These are phyloP conservation scores for Myioborus melanocephalus DNA, from an alignment of 2,797 vertebrate genomes.

Conservation along the genomic window DNA sequence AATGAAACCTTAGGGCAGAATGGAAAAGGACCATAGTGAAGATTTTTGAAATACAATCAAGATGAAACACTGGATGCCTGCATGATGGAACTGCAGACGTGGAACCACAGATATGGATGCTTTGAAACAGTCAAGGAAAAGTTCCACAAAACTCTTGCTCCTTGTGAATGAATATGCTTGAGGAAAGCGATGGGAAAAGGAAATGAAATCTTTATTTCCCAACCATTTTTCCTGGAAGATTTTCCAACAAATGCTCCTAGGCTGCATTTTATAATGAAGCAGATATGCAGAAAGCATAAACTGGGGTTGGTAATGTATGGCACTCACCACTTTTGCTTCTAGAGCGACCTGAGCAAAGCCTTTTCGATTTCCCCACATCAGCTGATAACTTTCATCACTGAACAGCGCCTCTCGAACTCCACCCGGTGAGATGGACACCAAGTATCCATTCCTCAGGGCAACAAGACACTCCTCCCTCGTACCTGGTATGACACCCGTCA, in stretches of 20 bases:
- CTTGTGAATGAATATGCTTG: background rate
- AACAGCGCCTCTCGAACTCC: slow-evolving; percentile 92
- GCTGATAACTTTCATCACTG: slow-evolving; percentile 90
- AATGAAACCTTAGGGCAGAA: background rate
- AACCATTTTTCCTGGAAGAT: background rate
- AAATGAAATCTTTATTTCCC: background rate
- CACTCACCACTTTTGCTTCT: slow-evolving; percentile 91
- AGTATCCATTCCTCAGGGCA: slow-evolving; percentile 86
- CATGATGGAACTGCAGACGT: background rate
- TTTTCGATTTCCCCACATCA: slow-evolving; percentile 91
- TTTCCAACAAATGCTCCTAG: background rate
- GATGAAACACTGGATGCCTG: background rate
- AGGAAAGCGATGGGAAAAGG: background rate
- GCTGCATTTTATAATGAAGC: background rate
- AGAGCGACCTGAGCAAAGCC: slow-evolving; percentile 94
- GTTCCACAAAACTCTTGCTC: background rate
- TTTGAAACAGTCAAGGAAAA: background rate
- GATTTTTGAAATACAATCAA: background rate
- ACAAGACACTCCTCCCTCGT: slow-evolving; percentile 90
- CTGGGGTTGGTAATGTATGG: background rate
- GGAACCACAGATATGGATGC: background rate
- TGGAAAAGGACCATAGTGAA: background rate
- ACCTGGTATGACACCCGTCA: slow-evolving; percentile 89
- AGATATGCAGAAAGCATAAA: background rate
- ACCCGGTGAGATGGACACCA: slow-evolving; percentile 92